Conservation (phyloP, 2,797 vertebrate species). For the Acanthurus tractus region DNA sequence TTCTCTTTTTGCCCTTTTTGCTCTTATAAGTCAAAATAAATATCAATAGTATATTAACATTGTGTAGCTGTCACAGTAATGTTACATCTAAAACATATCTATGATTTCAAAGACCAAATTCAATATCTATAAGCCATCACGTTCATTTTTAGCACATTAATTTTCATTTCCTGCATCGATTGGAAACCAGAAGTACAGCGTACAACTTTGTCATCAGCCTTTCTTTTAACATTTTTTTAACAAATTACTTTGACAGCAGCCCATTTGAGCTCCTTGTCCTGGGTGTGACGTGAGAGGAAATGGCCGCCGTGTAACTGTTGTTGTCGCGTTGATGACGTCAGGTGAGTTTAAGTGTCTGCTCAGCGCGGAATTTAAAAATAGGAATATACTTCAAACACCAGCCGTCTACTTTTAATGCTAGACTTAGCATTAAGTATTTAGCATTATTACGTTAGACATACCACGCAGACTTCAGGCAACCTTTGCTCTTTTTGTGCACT, state of each 20-base stretch:
- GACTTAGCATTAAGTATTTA: rapidly evolving
- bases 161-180: no score
- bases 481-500: neutral
- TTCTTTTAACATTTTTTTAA: no score
- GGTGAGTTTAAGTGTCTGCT: rapidly evolving
- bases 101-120: no score
- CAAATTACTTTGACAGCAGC: no score
- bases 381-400: neutral
- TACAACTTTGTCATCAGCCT: no score
- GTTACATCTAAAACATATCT: no score
- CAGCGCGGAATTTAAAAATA: conserved; percentile 67
- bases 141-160: no score
- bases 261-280: neutral
- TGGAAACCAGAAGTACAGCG: no score
- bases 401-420: neutral
- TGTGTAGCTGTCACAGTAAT: no score
- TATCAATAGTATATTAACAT: neutral
- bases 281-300: no score
- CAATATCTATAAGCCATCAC: no score
- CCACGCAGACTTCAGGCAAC: rapidly evolving
- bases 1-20: neutral
- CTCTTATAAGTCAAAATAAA: neutral
- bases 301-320: no score
- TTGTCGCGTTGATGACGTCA: conserved; percentile 57
- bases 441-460: rapidly evolving